Percentiles rank a stretch among this genome's conserved stretches.
phyloP scores from a whole-genome alignment of 2,797 vertebrate genomes.

The Onychomys leucogaster region DNA sequence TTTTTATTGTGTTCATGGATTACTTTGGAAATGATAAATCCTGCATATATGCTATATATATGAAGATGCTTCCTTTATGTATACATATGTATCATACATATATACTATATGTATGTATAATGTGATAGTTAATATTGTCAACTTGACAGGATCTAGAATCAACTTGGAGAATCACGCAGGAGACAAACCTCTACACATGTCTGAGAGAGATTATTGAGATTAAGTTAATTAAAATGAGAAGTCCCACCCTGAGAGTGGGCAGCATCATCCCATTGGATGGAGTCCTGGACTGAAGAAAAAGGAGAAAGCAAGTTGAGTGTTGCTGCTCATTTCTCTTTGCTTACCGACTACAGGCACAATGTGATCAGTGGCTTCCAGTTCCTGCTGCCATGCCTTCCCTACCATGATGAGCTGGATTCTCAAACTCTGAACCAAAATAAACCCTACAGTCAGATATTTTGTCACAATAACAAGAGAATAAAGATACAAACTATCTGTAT shows the following conservation, averaged over 20 bases:
- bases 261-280: not conserved
- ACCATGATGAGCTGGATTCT: not conserved
- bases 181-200: not conserved
- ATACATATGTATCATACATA: not conserved
- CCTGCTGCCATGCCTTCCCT: not conserved
- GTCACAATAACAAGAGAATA: not conserved
- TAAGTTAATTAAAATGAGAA: not conserved
- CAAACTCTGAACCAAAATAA: not conserved
- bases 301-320: not conserved
- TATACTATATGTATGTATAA: not conserved
- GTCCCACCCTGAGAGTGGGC: not conserved
- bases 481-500: not conserved
- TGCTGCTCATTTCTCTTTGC: not conserved
- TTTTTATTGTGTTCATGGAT: not conserved
- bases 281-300: not conserved
- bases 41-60: not conserved
- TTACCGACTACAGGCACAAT: not conserved
- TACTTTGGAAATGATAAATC: not conserved
- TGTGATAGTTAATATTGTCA: not conserved
- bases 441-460: not conserved
- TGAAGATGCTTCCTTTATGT: not conserved
- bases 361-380: not conserved
- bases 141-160: not conserved
- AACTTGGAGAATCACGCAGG: not conserved
- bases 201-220: not conserved